Base-by-base conservation (phyloP, 1,140 invertebrate genomes). In the Condylostylus longicornis region DNA sequence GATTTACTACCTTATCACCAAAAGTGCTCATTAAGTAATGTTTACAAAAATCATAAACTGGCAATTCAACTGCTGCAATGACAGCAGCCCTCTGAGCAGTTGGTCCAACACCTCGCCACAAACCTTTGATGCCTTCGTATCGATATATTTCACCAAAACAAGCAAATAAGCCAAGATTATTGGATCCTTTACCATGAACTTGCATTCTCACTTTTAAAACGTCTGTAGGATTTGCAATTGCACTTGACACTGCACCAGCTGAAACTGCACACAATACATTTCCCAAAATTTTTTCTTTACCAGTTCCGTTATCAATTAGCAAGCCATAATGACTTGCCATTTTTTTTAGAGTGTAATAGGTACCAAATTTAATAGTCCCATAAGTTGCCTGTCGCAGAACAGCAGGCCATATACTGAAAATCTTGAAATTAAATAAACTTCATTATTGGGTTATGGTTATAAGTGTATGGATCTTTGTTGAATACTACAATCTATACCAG, bases 191-290 rank as follows among this genome's bases (percentile, higher is more conserved):
- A 18, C 71, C 70, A 32, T 62, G 59, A 9, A 82, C 72, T 71
- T 95, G 89, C 85, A 95, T 88, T 41, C 86, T 74, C 31, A 95
- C 90, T 72, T 97, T 97, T n/a, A 97, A 70, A 7, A 97, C 84
- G 71, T 97, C 93, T 3, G 90, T 91, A n/a, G 91, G 91, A 69
- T 91, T 94, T 10, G 90, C 89, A 48, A 95, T 84, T n/a, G 90
- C 85, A 54, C 87, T 90, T 14, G 87, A 89, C 30, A 93, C 67
- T 6, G 86, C 83, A 17, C 84, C 83, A 10, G 83, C 81, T 45
- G 47, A 64, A 12, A 83, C 75, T 18, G 83, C 89, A 68, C 87
- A 93, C 36, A 79, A 64, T 27, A 91, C 74, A 65, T 93, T 93
- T 27, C 79, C 72, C 43, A 74, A 63, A 18, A 93, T 67, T 47